Evolutionary conservation across 1,140 invertebrate genomes (phyloP).

Genomic region (Wasmannia auropunctata): DNA sequence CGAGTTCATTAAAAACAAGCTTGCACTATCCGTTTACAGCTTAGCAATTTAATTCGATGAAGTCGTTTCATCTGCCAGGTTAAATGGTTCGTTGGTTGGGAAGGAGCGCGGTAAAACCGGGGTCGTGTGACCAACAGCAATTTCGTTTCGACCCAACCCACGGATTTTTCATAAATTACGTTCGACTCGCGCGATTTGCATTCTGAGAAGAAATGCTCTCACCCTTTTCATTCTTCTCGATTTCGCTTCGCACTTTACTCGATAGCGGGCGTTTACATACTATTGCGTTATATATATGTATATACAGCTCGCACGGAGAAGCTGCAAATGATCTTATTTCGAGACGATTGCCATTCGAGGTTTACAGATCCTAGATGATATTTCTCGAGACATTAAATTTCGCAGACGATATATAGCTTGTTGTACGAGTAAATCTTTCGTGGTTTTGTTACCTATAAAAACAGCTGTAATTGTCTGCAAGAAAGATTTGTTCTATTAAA

Average conservation of each 20-base stretch:
- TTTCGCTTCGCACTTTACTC: constrained; percentile 32
- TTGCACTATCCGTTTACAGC: constrained; percentile 2
- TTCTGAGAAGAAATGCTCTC: constrained; percentile 1
- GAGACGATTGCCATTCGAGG: neutral
- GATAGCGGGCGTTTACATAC: constrained; percentile 22
- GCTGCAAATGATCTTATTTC: constrained; percentile 12
- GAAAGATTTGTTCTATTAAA: neutral
- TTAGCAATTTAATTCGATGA: constrained; percentile 9
- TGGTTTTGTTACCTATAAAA: neutral
- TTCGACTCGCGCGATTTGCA: constrained; percentile 40
- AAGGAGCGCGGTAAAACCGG: neutral
- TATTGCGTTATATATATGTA: neutral
- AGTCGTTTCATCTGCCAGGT: neutral
- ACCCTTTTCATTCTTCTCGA: constrained; percentile 9
- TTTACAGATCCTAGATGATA: neutral
- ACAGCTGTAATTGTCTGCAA: no score
- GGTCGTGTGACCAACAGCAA: neutral
- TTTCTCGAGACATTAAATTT: neutral
- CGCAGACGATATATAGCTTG: neutral
- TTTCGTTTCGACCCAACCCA: constrained; percentile 15
- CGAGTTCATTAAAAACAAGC: constrained; percentile 18
- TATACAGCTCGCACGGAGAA: neutral
- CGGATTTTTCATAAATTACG: constrained; percentile 48
- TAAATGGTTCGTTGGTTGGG: neutral
- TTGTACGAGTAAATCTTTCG: neutral